phyloP scores from a whole-genome alignment of 2,113 vertebrate species.

The Struthio camelus region DNA sequence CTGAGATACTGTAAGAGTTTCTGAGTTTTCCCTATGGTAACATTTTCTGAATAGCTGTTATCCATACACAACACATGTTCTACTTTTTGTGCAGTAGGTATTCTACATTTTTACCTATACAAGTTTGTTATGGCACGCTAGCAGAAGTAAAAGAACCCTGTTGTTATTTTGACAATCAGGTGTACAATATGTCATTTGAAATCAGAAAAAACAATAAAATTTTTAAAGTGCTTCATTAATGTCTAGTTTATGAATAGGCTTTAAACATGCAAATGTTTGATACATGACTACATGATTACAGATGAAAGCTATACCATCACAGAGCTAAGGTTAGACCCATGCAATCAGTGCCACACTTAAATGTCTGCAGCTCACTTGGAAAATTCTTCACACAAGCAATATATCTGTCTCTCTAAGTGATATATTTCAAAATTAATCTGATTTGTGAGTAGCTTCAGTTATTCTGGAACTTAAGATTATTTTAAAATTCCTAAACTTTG shows the following conservation, averaged over 20 bases:
- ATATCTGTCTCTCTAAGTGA: neutral
- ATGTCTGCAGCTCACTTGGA: neutral
- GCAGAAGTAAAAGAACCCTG: neutral
- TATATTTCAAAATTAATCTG: neutral
- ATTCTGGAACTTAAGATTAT: neutral
- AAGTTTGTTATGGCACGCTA: neutral
- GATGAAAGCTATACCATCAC: neutral
- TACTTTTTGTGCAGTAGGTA: neutral
- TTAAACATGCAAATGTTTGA: neutral
- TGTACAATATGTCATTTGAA: neutral
- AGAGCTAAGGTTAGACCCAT: accelerated
- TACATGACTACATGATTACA: neutral
- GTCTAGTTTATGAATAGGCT: neutral
- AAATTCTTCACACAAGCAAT: neutral
- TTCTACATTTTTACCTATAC: neutral
- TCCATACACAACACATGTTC: neutral
- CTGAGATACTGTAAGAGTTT: neutral
- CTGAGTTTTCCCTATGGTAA: neutral
- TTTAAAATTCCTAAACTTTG: neutral
- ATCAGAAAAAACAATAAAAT: neutral
- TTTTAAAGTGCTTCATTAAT: neutral
- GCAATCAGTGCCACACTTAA: neutral
- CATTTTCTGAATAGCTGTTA: neutral
- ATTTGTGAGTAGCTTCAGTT: neutral
- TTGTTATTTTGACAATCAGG: neutral